phyloP scores from a whole-genome alignment of 1,140 invertebrate species.

The Cyphomyrmex costatus region DNA sequence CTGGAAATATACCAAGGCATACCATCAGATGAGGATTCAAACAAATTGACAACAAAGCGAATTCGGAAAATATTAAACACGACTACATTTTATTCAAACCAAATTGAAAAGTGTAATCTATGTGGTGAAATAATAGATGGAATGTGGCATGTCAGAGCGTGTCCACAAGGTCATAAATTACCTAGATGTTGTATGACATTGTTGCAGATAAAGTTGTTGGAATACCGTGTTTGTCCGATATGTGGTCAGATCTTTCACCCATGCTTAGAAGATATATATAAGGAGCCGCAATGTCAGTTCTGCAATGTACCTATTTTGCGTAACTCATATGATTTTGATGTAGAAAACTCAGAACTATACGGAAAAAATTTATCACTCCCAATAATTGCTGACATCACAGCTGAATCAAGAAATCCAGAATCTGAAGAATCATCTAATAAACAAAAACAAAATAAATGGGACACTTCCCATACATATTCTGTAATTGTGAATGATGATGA shows the following conservation, averaged over 20 bases:
- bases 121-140: conserved; percentile 78
- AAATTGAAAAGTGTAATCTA: conserved; percentile 79
- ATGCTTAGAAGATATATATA: conserved; percentile 76
- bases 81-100: neutral
- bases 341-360: conserved; percentile 38
- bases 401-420: neutral
- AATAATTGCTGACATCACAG: neutral
- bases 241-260: conserved; percentile 83
- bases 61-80: conserved; percentile 69
- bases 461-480: conserved; percentile 12
- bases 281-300: conserved; percentile 80
- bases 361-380: conserved; percentile 79
- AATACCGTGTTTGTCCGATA: conserved; percentile 80
- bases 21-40: conserved; percentile 51
- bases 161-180: conserved; percentile 81
- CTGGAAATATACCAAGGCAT: conserved; percentile 80
- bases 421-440: neutral
- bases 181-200: conserved; percentile 83
- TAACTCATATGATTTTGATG: conserved; percentile 72
- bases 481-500: conserved; percentile 28
- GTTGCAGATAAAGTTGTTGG: conserved; percentile 79
- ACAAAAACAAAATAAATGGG: neutral
- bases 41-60: conserved; percentile 26
- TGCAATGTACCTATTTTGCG: conserved; percentile 81
- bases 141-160: conserved; percentile 75